Conservation (phyloP, 2,113 vertebrate genomes). For the Oncorhynchus masou region DNA sequence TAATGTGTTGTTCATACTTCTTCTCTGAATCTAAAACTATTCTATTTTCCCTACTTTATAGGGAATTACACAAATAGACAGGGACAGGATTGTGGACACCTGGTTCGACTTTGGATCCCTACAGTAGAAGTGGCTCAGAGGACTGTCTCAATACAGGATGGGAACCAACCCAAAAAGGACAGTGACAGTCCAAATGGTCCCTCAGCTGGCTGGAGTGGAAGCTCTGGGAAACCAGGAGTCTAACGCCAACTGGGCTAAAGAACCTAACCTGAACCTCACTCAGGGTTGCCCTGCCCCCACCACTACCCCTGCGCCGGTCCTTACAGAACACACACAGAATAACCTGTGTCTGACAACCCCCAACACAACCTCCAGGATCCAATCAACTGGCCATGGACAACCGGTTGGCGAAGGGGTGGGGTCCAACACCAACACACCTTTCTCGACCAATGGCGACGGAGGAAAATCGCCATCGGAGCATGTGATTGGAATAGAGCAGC, state of each 20-base stretch:
- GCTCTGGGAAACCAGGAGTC: slow-evolving; percentile 66
- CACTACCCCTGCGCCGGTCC: slow-evolving; percentile 16
- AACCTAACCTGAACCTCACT: slow-evolving; percentile 68
- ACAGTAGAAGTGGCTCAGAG: slow-evolving; percentile 32
- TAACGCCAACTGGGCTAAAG: slow-evolving; percentile 63
- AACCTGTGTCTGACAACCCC: slow-evolving; percentile 32
- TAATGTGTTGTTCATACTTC: neutral
- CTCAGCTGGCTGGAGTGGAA: slow-evolving; percentile 72
- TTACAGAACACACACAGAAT: slow-evolving; percentile 26
- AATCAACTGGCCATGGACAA: neutral
- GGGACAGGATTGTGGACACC: slow-evolving; percentile 17
- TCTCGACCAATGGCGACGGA: slow-evolving; percentile 40
- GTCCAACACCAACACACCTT: slow-evolving; percentile 28
- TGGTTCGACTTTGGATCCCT: slow-evolving; percentile 54
- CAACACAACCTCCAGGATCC: neutral
- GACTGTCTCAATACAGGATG: slow-evolving; percentile 75
- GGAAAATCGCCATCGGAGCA: slow-evolving; percentile 29
- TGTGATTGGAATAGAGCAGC: slow-evolving; percentile 29
- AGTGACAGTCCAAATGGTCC: slow-evolving; percentile 77
- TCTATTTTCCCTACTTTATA: slow-evolving; percentile 42
- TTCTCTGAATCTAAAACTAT: slow-evolving; percentile 12
- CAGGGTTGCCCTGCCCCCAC: slow-evolving; percentile 43
- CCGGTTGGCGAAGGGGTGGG: neutral
- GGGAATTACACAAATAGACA: slow-evolving; percentile 32
- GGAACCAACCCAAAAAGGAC: slow-evolving; percentile 87